Conservation (phyloP, 2,797 vertebrate genomes). For the Sebastes nivosus region DNA sequence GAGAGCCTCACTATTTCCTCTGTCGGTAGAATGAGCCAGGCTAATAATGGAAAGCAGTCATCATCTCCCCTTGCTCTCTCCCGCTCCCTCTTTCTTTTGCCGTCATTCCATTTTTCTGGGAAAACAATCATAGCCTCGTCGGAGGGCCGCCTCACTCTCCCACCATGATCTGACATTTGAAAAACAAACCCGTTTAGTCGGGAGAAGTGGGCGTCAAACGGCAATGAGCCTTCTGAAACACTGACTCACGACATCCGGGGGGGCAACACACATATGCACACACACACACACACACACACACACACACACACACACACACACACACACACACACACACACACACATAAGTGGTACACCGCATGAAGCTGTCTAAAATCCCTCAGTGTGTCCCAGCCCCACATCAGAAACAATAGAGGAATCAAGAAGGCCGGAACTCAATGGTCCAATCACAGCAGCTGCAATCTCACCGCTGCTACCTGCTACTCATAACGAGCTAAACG, state of each 20-base stretch:
- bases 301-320: background rate
- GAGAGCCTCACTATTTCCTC: conserved; percentile 64
- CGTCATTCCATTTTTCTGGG: conserved; percentile 50
- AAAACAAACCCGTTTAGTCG: conserved; percentile 67
- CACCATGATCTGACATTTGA: conserved; percentile 70
- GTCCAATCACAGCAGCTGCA: conserved; percentile 51
- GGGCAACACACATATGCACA: background rate
- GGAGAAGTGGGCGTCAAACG: conserved; percentile 55
- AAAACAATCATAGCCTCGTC: conserved; percentile 64
- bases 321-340: background rate
- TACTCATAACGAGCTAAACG: conserved; percentile 58
- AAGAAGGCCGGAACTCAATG: conserved; percentile 51
- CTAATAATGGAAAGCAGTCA: conserved; percentile 75
- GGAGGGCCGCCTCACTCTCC: conserved; percentile 47
- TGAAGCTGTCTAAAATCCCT: conserved; percentile 50
- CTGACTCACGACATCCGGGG: conserved; percentile 47
- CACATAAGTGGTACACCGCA: background rate
- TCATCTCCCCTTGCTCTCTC: conserved; percentile 51
- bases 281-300: background rate
- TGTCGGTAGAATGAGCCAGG: conserved; percentile 56
- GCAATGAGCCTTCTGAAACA: conserved; percentile 58
- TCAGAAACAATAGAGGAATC: conserved; percentile 66
- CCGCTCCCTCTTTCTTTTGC: conserved; percentile 29
- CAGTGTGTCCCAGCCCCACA: conserved; percentile 6
- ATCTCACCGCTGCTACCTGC: conserved; percentile 46